Base-by-base conservation (phyloP, 2,888 invertebrate species). In the Rotaria magnacalcarata region DNA sequence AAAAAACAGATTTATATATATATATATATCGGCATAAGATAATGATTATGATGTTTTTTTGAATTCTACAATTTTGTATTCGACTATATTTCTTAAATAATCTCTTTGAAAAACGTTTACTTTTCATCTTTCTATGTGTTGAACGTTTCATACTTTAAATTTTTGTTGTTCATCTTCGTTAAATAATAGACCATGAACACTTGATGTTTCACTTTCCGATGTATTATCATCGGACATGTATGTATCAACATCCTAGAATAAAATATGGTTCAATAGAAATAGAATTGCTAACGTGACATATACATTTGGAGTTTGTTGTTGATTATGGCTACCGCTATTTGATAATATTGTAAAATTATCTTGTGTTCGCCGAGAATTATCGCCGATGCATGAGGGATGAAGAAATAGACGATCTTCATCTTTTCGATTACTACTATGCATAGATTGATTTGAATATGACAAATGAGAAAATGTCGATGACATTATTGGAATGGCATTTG, bases 191-290 rank as follows among this genome's bases (percentile, higher is more conserved):
- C 80, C 80, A n/a, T 80, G 80, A 47, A 80, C 16, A 47, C 47
- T 47, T 47, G 80, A 80, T 80, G 41, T 47, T 47, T 80, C 80
- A 47, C 80, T 80, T 80, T 80, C 80, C 11, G 80, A 80, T 11
- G 80, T 80, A 80, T 80, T 80, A 47, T 80, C 80, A 80, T 80
- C 80, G 10, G 80, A 80, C 80, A 47, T 47, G n/a, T 80, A 80
- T n/a, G 80, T 24, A 47, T 80, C 80, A 80, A 0, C 47, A 14
- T 80, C 80, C 80, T 80, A 80, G 34, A 80, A 47, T n/a, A 11
- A 47, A 80, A 43, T 11, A 2, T 47, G 11, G 24, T 80, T 14
- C n/a, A 11, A 11, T 47, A 8, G 1, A 1, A 43, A 34, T 41
- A n/a, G 14, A 2, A 54, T 54, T 7, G 54, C 19, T 54, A 7